phyloP scores from a whole-genome alignment of 2,113 vertebrate species.

The Cephalopterus ornatus region DNA sequence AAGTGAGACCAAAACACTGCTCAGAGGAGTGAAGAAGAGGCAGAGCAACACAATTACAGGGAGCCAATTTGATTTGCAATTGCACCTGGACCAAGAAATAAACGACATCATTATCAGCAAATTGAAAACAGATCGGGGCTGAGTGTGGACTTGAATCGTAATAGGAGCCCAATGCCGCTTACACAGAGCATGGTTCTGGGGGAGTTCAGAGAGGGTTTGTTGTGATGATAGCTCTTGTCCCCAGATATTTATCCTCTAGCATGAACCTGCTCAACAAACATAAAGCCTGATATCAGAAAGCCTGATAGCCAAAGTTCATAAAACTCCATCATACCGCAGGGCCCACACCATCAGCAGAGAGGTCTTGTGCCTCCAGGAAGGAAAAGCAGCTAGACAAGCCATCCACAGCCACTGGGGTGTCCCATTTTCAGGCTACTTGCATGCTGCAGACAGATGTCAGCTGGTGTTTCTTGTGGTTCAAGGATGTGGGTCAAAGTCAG shows the following conservation, averaged over 20 bases:
- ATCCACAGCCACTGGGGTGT: accelerated
- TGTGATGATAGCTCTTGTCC: neutral
- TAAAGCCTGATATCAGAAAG: no score
- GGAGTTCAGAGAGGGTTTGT: neutral
- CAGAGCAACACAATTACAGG: neutral
- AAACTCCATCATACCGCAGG: neutral
- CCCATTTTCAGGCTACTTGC: neutral
- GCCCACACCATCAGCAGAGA: neutral
- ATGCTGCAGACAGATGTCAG: neutral
- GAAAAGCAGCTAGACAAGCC: neutral
- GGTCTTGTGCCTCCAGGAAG: neutral
- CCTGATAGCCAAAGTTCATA: neutral
- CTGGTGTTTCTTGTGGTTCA: neutral
- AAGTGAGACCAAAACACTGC: neutral
- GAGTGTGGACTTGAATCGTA: neutral
- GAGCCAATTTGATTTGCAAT: neutral
- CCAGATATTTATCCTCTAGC: neutral
- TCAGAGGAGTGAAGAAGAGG: neutral
- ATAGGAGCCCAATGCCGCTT: neutral
- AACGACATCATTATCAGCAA: neutral
- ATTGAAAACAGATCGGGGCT: slow-evolving; percentile 7
- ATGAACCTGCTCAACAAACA: neutral
- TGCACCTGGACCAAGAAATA: neutral
- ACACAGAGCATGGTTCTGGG: neutral
- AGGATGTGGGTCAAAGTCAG: neutral